Base-by-base conservation (phyloP, 2,888 invertebrate species). In the Toxonevra muliebris region DNA sequence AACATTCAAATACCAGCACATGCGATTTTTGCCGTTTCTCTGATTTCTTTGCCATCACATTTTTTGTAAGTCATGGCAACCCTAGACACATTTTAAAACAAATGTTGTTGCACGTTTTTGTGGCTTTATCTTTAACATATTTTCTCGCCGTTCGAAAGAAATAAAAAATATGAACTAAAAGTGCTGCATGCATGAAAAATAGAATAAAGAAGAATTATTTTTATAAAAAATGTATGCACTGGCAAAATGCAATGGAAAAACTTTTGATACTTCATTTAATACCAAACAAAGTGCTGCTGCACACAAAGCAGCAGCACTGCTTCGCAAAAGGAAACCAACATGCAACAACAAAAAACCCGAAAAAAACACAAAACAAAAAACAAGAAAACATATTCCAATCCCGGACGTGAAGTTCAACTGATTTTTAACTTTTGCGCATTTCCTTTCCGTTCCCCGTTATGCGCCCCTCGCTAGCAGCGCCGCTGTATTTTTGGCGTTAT, bases 81-180 rank as follows among this genome's bases (percentile, higher is more conserved):
- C 30, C 30, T 30, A 30, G 30, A 30, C 30, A 30, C 30, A 30
- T 30, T 30, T 30, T 4, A 30, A 30, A 64, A 64, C 64, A 64
- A 64, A 64, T 57, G 64, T 57, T 64, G 48, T 57, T 48, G 53
- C 62, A 45, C 57, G 57, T 64, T 55, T 53, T 55, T 64, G 64
- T 57, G 64, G 64, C 57, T 48, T 64, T 64, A 64, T 57, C 64
- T 57, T 54, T 64, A 64, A 64, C 64, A 57, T 57, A 64, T 55
- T 57, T 64, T 63, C 55, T 61, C 40, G 19, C 20, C 43, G 15
- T 62, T 43, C 62, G 45, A 42, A n/a, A 30, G 60, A 54, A 54
- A 54, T 62, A 43, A 30, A 62, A 20, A 62, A 54, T 54, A 43
- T 43, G 62, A 54, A 54, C 45, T 42, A 42, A 43, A 30, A 30